These are phyloP conservation scores for Falco punctatus DNA, from an alignment of 2,113 vertebrate species.

Conservation along the genomic window DNA sequence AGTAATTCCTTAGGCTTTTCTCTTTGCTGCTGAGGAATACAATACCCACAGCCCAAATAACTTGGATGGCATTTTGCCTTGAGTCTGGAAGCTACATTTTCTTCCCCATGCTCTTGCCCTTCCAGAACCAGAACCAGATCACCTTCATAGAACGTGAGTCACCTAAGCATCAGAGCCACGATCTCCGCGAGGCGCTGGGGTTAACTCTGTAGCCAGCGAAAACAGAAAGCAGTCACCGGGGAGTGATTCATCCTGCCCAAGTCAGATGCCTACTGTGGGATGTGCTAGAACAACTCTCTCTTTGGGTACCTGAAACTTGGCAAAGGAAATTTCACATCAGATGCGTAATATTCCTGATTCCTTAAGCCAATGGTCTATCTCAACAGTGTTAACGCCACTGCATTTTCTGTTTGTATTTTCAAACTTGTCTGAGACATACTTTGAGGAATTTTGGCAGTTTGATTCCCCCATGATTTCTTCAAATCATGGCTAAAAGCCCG, in stretches of 20 bases:
- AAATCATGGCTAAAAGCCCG: constrained; percentile 18
- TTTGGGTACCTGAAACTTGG: neutral
- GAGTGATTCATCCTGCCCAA: neutral
- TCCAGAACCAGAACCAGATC: neutral
- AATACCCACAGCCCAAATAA: neutral
- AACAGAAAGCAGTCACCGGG: neutral
- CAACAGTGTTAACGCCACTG: neutral
- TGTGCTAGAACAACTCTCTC: neutral
- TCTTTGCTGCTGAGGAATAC: neutral
- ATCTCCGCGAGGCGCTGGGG: neutral
- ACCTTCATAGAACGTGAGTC: neutral
- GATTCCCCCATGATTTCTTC: neutral
- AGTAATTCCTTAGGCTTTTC: neutral
- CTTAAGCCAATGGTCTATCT: neutral
- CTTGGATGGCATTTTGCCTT: neutral
- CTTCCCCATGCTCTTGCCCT: neutral
- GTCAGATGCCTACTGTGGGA: neutral
- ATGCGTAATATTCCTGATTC: neutral
- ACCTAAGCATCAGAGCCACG: neutral
- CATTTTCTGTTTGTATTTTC: neutral
- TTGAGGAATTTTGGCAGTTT: neutral
- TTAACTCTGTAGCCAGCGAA: neutral
- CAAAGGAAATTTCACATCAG: neutral
- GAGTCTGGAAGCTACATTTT: neutral
- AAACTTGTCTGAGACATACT: neutral